These are phyloP conservation scores for Drosophila lacicola DNA, from an alignment of 2,888 invertebrate genomes.

Conservation along the genomic window DNA sequence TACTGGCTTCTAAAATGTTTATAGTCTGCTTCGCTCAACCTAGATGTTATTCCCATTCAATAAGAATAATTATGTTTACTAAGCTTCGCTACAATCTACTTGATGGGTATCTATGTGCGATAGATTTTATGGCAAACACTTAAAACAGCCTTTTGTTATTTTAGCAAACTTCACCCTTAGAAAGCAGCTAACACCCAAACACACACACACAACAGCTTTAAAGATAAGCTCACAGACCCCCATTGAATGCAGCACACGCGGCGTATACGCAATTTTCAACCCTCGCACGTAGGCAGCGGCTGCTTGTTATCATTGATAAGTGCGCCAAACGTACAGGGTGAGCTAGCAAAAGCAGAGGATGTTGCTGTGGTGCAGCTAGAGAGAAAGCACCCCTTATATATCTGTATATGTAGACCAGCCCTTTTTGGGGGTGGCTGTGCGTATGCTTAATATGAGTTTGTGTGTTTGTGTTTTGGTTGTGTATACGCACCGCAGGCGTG, in stretches of 20 bases:
- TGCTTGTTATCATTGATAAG: slow-evolving; percentile 75
- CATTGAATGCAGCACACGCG: slow-evolving; percentile 22
- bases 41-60: background rate
- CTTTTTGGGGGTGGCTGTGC: slow-evolving; percentile 58
- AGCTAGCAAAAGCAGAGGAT: background rate
- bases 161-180: background rate
- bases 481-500: slow-evolving; percentile 53
- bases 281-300: slow-evolving; percentile 53
- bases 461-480: slow-evolving; percentile 26
- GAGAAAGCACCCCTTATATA: slow-evolving; percentile 33
- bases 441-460: slow-evolving; percentile 52
- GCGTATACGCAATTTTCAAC: slow-evolving; percentile 74
- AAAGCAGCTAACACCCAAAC: background rate
- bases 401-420: slow-evolving; percentile 6
- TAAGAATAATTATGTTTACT: background rate
- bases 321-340: slow-evolving; percentile 69
- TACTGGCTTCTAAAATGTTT: no score
- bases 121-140: slow-evolving; percentile 5
- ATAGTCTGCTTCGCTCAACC: background rate
- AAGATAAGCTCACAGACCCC: slow-evolving; percentile 37
- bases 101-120: background rate
- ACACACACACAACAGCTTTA: slow-evolving; percentile 41
- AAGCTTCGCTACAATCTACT: background rate
- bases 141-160: background rate
- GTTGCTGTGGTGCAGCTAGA: background rate